A percentile compares a stretch with the other conserved stretches of the same genome.
Conservation (phyloP, 1,140 invertebrate genomes). For the Cydia strobilella region DNA sequence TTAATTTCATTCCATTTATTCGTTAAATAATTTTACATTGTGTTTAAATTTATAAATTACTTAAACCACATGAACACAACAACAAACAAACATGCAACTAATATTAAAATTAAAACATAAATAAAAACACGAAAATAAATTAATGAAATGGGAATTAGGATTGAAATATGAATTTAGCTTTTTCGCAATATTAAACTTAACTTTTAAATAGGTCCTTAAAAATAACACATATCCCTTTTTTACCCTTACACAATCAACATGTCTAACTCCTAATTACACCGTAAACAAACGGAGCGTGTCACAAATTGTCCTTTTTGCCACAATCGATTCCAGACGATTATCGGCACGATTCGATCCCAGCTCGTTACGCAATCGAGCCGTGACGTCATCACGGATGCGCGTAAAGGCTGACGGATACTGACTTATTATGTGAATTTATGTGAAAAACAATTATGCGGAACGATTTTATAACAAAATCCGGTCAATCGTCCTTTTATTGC, state of each 20-base stretch:
- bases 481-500: neutral
- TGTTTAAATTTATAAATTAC: too few relatives aligned
- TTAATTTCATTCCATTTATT: too few relatives aligned
- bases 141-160: too few relatives aligned
- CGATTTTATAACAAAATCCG: neutral
- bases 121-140: too few relatives aligned
- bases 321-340: slow-evolving; percentile 11
- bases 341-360: slow-evolving; percentile 1
- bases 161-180: too few relatives aligned
- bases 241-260: neutral
- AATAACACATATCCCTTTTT: neutral
- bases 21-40: too few relatives aligned
- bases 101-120: too few relatives aligned
- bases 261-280: neutral
- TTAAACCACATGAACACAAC: too few relatives aligned
- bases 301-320: slow-evolving; percentile 16
- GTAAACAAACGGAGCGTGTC: slow-evolving; percentile 12
- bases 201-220: neutral
- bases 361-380: slow-evolving; percentile 11
- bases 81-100: too few relatives aligned
- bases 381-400: slow-evolving; percentile 17
- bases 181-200: too few relatives aligned
- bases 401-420: slow-evolving; percentile 3
- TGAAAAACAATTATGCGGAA: slow-evolving; percentile 4
- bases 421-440: slow-evolving; percentile 3